Evolutionary conservation across 2,888 invertebrate species (phyloP), one percentile per base, ranked within the genome.

Genomic region (Lasiommata megera): DNA sequence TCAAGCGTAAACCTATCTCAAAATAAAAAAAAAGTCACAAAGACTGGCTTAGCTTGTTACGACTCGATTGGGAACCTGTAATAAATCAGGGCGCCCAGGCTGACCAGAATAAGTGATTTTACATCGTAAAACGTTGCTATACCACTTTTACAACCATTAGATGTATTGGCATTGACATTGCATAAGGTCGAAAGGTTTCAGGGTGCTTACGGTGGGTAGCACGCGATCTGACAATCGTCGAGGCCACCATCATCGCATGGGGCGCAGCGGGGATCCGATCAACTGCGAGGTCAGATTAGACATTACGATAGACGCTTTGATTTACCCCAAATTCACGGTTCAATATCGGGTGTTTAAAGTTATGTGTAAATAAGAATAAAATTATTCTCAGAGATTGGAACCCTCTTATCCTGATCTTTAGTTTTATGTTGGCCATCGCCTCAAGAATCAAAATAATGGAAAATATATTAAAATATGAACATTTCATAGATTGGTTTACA

Each of bases 191-290:
- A 65, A 59, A 62, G 46, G 68, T 71, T 52, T 58, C 37, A 47
- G 41, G 71, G 74, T 67, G 71, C 73, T 68, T 69, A 63, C 63
- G 60, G 61, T 65, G 63, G 65, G 67, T 66, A 67, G 72, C 85
- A 85, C 85, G 85, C 85, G 76, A 85, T 71, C 76, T 67, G 67
- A 73, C 72, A 73, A 77, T 84, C 81, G 77, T 71, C 70, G 74
- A 76, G 79, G 78, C 68, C 73, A 64, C 54, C 28, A 40, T 48
- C 55, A 50, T 58, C 43, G 55, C 61, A 60, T 31, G 47, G 40
- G 47, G 51, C 62, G 60, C 61, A 64, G 57, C 60, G 51, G 50
- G 47, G 46, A 58, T 60, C 56, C 58, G 43, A 60, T 61, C 53
- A 43, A 37, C 51, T 47, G 41, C 59, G 61, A 66, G 65, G 63